Conservation (phyloP, 2,888 invertebrate genomes). For the Dicycla oo region DNA sequence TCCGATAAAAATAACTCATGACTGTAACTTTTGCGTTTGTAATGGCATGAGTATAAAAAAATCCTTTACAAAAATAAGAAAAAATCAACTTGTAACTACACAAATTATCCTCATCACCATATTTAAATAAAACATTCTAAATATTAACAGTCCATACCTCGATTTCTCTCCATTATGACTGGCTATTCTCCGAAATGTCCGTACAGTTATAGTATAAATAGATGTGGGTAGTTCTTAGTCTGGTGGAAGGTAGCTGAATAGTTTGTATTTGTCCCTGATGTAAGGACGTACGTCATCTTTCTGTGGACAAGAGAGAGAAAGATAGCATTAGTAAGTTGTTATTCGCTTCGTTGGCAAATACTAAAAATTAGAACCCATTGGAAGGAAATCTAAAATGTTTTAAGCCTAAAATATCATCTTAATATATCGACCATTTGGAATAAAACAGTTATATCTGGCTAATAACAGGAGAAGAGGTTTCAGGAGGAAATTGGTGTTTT, state of each 20-base stretch:
- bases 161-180: not conserved
- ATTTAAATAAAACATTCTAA: not conserved
- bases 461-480: no score
- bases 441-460: no score
- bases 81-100: not conserved
- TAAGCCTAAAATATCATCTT: no score
- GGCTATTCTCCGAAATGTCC: conserved; percentile 47
- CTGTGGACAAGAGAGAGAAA: conserved; percentile 83
- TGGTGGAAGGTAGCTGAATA: conserved; percentile 97
- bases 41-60: not conserved
- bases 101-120: not conserved
- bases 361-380: no score
- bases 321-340: not conserved
- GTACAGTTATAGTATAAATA: conserved; percentile 35
- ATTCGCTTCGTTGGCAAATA: no score
- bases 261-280: conserved; percentile 96
- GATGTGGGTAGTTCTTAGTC: conserved; percentile 89
- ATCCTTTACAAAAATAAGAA: conserved; percentile 7
- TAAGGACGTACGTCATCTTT: conserved; percentile 98
- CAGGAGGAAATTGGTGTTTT: no score
- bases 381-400: no score
- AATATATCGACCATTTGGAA: no score
- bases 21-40: not conserved
- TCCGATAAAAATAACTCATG: not conserved
- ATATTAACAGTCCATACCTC: conserved; percentile 22